Percentiles rank a stretch among this genome's conserved stretches.
Conservation (phyloP, 1,140 invertebrate species). For the Monochamus saltuarius region DNA sequence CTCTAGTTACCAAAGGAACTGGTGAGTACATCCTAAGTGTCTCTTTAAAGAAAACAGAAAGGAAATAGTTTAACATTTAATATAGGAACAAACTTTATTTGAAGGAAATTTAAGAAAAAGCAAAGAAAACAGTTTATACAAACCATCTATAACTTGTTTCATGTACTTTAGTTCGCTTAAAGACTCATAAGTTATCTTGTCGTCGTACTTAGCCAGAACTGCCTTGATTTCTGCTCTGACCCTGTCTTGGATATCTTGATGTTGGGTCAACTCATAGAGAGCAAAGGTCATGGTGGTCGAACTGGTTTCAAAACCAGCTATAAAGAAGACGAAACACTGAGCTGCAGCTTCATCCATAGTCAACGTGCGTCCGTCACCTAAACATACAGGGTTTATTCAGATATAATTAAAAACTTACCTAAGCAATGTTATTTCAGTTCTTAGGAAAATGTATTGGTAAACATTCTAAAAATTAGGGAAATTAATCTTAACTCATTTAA, state of each 20-base stretch:
- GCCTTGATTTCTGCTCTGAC: slow-evolving; percentile 56
- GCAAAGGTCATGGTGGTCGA: slow-evolving; percentile 57
- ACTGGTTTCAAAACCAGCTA: slow-evolving; percentile 65
- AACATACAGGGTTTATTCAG: too few species aligned
- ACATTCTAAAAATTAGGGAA: too few species aligned
- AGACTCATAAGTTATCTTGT: slow-evolving; percentile 55
- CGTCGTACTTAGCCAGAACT: slow-evolving; percentile 47
- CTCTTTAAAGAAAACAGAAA: slow-evolving; percentile 47
- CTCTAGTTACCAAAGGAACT: slow-evolving; percentile 36
- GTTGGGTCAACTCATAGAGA: slow-evolving; percentile 57
- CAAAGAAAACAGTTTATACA: slow-evolving; percentile 8
- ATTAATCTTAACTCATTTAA: too few species aligned
- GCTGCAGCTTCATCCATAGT: slow-evolving; percentile 46
- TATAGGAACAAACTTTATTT: too few species aligned
- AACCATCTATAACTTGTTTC: slow-evolving; percentile 50
- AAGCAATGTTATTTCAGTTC: too few species aligned
- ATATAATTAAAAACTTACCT: too few species aligned
- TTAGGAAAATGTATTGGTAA: too few species aligned
- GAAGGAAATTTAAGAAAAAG: too few species aligned
- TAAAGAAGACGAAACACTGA: too few species aligned
- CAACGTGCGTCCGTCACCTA: slow-evolving; percentile 32
- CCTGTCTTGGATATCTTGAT: slow-evolving; percentile 58
- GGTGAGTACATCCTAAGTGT: slow-evolving; percentile 55
- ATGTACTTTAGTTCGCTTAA: slow-evolving; percentile 50
- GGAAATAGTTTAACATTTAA: too few species aligned